Evolutionary conservation across 2,113 vertebrate species (phyloP).

Genomic region (Eudorcas thomsonii): DNA sequence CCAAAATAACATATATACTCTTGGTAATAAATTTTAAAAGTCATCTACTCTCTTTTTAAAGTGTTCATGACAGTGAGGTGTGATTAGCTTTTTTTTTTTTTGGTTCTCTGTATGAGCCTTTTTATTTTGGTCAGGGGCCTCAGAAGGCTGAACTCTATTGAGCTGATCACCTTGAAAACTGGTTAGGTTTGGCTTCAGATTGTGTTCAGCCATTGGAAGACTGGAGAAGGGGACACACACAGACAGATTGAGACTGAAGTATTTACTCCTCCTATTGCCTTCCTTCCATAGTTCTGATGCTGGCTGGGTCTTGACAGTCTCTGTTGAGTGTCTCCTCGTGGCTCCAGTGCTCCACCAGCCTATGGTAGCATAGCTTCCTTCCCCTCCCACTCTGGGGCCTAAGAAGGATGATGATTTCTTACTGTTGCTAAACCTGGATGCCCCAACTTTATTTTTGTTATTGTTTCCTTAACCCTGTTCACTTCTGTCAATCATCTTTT

Average conservation of each 20-base stretch:
- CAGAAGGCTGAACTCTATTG: background rate
- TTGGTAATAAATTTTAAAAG: constrained; percentile 32
- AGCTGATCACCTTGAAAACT: background rate
- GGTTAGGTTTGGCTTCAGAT: background rate
- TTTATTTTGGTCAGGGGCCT: background rate
- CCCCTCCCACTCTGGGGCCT: background rate
- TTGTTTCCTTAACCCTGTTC: background rate
- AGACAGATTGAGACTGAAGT: background rate
- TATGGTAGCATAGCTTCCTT: background rate
- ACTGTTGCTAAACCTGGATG: background rate
- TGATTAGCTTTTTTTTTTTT: background rate
- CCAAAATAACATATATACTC: background rate
- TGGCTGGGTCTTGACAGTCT: background rate
- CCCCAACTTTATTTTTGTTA: background rate
- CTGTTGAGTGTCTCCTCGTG: background rate
- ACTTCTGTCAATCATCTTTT: background rate
- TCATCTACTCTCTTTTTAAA: background rate
- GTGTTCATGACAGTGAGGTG: background rate
- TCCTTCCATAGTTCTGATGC: background rate
- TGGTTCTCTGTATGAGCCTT: background rate
- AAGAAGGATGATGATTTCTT: background rate
- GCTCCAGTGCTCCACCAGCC: background rate
- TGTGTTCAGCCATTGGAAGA: background rate
- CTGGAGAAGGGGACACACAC: background rate
- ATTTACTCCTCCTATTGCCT: background rate